Evolutionary conservation across 2,888 invertebrate genomes (phyloP).

Genomic region (Micropterix aruncella): DNA sequence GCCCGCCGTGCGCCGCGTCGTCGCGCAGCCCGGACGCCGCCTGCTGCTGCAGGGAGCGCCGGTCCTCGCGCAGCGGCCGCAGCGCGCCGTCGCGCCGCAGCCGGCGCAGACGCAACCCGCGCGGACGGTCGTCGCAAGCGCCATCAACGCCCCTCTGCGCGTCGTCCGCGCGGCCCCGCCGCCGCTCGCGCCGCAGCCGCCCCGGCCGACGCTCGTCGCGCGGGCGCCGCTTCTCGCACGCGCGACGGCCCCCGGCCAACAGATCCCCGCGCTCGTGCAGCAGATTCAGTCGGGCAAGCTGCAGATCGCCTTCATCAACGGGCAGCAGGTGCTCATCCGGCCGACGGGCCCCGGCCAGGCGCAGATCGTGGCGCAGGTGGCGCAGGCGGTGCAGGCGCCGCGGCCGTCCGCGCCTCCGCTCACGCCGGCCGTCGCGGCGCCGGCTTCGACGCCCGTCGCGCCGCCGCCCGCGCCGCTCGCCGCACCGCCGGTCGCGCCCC

Average conservation of each 20-base stretch:
- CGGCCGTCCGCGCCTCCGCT: constrained; percentile 14
- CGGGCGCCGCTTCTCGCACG: constrained; percentile 20
- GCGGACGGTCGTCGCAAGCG: constrained; percentile 14
- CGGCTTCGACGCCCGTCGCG: constrained; percentile 11
- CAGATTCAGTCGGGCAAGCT: constrained; percentile 73
- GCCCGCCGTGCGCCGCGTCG: constrained; percentile 9
- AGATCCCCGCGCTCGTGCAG: constrained; percentile 62
- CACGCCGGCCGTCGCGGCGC: constrained; percentile 12
- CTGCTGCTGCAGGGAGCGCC: constrained; percentile 22
- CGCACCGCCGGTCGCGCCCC: constrained; percentile 14
- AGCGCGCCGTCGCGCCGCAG: constrained; percentile 16
- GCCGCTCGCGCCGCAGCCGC: constrained; percentile 18
- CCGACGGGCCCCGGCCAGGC: constrained; percentile 67
- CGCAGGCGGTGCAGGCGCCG: constrained; percentile 32
- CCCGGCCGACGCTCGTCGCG: constrained; percentile 13
- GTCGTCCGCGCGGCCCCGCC: constrained; percentile 16
- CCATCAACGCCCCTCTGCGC: constrained; percentile 13
- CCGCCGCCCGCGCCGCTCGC: constrained; percentile 13
- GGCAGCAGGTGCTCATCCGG: constrained; percentile 72
- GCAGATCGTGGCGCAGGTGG: constrained; percentile 61
- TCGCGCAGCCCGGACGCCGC: constrained; percentile 16
- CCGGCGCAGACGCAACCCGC: constrained; percentile 15
- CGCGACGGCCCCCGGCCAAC: constrained; percentile 31
- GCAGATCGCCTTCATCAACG: constrained; percentile 71
- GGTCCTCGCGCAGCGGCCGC: constrained; percentile 25